Percentiles rank a stretch among this genome's conserved stretches.
Conservation (phyloP, 1,140 invertebrate species). For the Microplitis demolitor region DNA sequence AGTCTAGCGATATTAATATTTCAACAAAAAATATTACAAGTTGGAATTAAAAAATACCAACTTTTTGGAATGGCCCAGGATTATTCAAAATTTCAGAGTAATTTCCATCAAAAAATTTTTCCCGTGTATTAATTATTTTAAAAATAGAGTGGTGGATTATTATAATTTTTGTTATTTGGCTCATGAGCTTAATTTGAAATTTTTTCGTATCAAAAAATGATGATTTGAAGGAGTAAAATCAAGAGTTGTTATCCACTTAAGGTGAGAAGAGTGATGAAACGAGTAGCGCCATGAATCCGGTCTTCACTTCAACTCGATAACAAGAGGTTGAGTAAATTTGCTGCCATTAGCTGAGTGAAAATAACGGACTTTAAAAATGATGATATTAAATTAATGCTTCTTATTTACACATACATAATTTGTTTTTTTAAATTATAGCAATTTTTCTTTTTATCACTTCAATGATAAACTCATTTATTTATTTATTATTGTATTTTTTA, state of each 20-base stretch:
- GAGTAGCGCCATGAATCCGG: conserved; percentile 23
- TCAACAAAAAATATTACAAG: no score
- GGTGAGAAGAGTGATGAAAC: conserved; percentile 27
- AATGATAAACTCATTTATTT: neutral
- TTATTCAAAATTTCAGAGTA: no score
- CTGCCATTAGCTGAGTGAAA: conserved; percentile 56
- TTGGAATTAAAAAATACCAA: no score
- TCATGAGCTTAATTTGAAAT: neutral
- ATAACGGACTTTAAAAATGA: conserved; percentile 45
- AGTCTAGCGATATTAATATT: no score
- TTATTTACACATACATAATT: neutral
- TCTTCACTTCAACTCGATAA: conserved; percentile 42
- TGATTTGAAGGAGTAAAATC: conserved; percentile 7
- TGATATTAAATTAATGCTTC: conserved; percentile 51
- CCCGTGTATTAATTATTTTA: no score
- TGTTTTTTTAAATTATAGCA: neutral
- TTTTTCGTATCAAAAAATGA: conserved; percentile 1
- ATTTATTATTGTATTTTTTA: neutral
- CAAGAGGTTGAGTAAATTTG: conserved; percentile 55
- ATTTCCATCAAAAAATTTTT: no score
- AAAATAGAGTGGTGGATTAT: neutral
- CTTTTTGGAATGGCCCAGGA: no score
- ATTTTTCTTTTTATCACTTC: neutral
- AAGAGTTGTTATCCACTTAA: conserved; percentile 22
- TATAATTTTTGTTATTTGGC: neutral